These are phyloP conservation scores for Crotalus horridus DNA, from an alignment of 2,113 vertebrate genomes.

Conservation along the genomic window DNA sequence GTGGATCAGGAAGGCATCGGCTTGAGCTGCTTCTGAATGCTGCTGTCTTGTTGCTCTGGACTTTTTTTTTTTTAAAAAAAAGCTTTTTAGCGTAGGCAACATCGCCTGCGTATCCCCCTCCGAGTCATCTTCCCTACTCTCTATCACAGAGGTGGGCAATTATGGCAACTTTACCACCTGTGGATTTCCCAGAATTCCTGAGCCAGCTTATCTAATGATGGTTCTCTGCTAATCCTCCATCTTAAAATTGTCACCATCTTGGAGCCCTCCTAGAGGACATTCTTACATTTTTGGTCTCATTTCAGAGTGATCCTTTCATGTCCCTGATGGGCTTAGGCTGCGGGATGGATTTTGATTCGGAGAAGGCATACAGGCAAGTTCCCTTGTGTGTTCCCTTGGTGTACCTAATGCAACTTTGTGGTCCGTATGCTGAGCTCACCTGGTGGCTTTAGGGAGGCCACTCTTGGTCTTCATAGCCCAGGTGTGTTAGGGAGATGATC, in stretches of 20 bases:
- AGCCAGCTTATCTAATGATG: neutral
- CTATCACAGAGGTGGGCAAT: neutral
- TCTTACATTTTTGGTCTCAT: neutral
- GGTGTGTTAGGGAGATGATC: neutral
- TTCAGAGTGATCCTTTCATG: slow-evolving; percentile 76
- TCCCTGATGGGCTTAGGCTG: slow-evolving; percentile 83
- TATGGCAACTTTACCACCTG: neutral
- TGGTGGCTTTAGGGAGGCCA: neutral
- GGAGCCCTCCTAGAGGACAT: no score
- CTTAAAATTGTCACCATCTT: neutral
- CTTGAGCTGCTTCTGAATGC: neutral
- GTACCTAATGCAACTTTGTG: neutral
- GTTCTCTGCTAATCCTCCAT: neutral
- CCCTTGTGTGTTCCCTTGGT: neutral
- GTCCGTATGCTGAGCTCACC: neutral
- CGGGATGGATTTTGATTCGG: slow-evolving; percentile 91
- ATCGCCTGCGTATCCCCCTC: neutral
- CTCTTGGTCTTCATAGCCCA: neutral
- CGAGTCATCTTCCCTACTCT: neutral
- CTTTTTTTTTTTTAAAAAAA: neutral
- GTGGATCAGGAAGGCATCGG: neutral
- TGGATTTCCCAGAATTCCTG: neutral
- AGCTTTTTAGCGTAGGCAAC: neutral
- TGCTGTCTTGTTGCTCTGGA: neutral
- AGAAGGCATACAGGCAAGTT: slow-evolving; percentile 87